Evolutionary conservation across 2,113 vertebrate genomes (phyloP).

Genomic region (Ageneiosus marmoratus): DNA sequence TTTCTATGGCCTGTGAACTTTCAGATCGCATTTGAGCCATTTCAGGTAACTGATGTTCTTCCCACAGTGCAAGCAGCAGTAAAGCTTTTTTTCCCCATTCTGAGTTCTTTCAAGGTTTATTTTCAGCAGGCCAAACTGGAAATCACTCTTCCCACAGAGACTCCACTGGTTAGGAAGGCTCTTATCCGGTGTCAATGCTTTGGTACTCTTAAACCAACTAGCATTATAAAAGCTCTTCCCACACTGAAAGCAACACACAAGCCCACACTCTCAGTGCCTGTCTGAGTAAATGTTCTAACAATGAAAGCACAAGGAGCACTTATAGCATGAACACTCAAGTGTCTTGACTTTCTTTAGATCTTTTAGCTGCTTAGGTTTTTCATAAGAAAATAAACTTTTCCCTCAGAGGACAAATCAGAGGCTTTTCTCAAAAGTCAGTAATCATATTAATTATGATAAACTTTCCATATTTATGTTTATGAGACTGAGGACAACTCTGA

Average conservation of each 20-base stretch:
- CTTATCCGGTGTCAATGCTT: slow-evolving; percentile 4
- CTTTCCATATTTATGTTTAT: background rate
- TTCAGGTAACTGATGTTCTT: slow-evolving; percentile 12
- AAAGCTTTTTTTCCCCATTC: slow-evolving; percentile 19
- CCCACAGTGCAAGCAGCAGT: slow-evolving; percentile 21
- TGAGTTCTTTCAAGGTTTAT: slow-evolving; percentile 24
- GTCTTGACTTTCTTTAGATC: slow-evolving; percentile 4
- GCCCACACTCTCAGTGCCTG: background rate
- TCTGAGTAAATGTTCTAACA: slow-evolving; percentile 23
- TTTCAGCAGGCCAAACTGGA: background rate
- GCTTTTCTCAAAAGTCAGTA: background rate
- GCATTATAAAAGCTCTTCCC: slow-evolving; percentile 19
- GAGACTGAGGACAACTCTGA: background rate
- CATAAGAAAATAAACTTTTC: background rate
- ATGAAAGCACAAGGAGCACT: background rate
- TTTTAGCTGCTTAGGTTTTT: background rate
- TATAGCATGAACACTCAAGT: too few species aligned
- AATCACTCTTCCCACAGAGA: background rate
- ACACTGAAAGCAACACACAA: slow-evolving; percentile 7
- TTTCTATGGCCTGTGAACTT: background rate
- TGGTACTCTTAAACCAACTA: slow-evolving; percentile 16
- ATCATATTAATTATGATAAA: background rate
- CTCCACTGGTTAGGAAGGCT: background rate
- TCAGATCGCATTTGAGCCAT: slow-evolving; percentile 8
- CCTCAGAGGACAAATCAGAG: background rate